Evolutionary conservation across 2,113 vertebrate genomes (phyloP).

Genomic region (Tenebrosternarchus preto): DNA sequence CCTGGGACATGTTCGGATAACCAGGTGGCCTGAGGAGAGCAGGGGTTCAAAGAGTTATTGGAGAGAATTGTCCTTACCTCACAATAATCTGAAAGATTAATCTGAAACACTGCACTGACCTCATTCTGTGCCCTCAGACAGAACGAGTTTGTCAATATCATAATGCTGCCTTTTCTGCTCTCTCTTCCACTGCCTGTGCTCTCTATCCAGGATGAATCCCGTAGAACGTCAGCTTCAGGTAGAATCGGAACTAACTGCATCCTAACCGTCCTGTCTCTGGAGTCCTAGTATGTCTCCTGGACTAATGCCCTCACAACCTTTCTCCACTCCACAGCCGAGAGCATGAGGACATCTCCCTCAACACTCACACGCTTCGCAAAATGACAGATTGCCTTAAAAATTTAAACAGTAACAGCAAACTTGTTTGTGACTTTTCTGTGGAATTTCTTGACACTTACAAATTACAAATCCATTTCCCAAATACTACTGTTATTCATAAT

Average conservation of each 20-base stretch:
- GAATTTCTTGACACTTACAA: no score
- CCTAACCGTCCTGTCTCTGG: background rate
- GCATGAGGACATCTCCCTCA: background rate
- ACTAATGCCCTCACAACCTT: background rate
- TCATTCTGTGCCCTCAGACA: conserved; percentile 13
- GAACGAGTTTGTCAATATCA: background rate
- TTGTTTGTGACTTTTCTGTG: no score
- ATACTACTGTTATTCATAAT: no score
- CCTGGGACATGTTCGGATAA: conserved; percentile 92
- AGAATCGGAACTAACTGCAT: background rate
- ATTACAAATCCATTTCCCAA: no score
- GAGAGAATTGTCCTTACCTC: background rate
- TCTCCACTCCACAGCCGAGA: background rate
- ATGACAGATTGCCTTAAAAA: no score
- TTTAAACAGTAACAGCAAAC: no score
- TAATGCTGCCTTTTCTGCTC: background rate
- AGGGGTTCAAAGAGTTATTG: background rate
- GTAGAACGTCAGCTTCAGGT: conserved; percentile 1
- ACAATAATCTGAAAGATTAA: background rate
- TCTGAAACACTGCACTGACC: background rate
- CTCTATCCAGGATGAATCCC: conserved; percentile 48
- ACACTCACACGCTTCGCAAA: no score
- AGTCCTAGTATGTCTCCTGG: background rate
- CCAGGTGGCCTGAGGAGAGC: conserved; percentile 82
- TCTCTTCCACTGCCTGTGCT: conserved; percentile 23